Base-by-base conservation (phyloP, 2,113 vertebrate species). In the Mandrillus leucophaeus region DNA sequence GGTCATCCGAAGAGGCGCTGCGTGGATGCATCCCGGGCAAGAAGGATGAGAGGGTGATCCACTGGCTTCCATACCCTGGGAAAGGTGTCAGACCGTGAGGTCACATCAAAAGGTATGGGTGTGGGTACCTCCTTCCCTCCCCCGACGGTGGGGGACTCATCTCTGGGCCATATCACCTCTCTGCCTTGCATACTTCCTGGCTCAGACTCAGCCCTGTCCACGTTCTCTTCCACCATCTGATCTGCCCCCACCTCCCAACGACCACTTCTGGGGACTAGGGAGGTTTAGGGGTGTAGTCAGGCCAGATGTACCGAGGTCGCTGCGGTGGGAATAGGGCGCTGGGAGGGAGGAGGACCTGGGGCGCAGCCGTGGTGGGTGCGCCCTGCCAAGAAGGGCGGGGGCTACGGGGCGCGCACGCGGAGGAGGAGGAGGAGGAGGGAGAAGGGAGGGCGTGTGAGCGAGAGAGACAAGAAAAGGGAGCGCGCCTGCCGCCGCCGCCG, bases 401-500 rank as follows among this genome's bases (percentile, higher is more conserved):
- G 96, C 73, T 40, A 20, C 45, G 23, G 78, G 80, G 94, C 95
- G 97, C 88, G 96, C 88, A 13, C 91, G 84, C 95, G 94, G 82
- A 61, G 68, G 92, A 73, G 92, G 81, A 8, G 83, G 93, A 27
- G 9, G 0, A 17, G 45, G 90, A 76, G 73, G 92, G 30, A 57
- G 50, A 9, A 17, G 7, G 38, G 20, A 8, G 59, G 81, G 92
- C n/a, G 9, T 7, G 82, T 6, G 84, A 73, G 89, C 22, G 14
- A 38, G n/a, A 4, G 70, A 27, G 96, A 80, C 57, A 9, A 79
- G 88, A 45, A 12, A 82, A 92, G 98, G 94, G 97, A 88, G 92
- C 97, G 97, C 96, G 97, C 96, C 88, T 48, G 95, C 84, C 83
- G 95, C 97, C 90, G 98, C 98, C 97, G 80, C 98, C 98, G 98